phyloP scores from a whole-genome alignment of 2,113 vertebrate species.

The Zosterops borbonicus region DNA sequence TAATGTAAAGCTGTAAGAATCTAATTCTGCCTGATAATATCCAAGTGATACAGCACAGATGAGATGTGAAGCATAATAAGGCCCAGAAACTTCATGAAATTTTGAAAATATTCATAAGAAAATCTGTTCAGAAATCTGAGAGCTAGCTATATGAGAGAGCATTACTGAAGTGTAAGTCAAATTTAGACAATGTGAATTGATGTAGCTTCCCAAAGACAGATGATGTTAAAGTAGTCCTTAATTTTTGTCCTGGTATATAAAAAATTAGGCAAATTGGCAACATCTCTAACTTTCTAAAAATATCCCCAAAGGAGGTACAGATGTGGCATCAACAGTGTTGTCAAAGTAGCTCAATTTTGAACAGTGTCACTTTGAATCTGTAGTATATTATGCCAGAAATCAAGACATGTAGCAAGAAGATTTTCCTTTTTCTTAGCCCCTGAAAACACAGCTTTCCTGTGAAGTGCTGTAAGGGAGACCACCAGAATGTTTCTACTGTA shows the following conservation, averaged over 20 bases:
- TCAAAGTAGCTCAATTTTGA: neutral
- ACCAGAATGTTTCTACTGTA: neutral
- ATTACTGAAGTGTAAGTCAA: neutral
- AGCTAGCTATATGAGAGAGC: neutral
- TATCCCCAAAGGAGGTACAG: neutral
- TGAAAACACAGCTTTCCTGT: neutral
- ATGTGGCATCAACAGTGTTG: neutral
- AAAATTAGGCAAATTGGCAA: neutral
- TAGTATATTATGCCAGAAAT: neutral
- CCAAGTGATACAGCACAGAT: neutral
- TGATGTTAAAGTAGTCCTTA: neutral
- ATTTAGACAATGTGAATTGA: neutral
- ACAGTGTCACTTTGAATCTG: neutral
- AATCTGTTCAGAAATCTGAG: neutral
- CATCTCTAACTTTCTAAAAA: neutral
- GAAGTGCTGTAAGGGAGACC: neutral
- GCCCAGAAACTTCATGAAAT: neutral
- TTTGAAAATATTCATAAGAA: neutral
- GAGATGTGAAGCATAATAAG: neutral
- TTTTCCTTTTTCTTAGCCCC: neutral
- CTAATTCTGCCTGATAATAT: neutral
- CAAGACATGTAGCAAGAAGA: neutral
- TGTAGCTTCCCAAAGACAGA: neutral
- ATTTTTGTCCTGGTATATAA: neutral
- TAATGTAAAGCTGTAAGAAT: neutral